Base-by-base conservation (phyloP, 2,888 invertebrate genomes). In the Nephrotoma flavescens region DNA sequence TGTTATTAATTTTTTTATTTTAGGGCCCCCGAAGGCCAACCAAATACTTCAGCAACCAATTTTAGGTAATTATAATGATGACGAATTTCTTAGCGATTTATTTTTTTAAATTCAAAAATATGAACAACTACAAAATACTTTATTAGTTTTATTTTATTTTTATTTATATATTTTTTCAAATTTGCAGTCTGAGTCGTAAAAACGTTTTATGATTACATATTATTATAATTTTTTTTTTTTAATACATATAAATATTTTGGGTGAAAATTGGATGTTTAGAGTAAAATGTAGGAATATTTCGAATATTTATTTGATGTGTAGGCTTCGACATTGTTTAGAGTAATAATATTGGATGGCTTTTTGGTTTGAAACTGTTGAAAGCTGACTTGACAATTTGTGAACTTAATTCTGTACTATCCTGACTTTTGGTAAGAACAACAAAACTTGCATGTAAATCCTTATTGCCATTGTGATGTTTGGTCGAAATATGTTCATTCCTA, bases 11-110 rank as follows among this genome's bases (percentile, higher is more conserved):
- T 87, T 87, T 88, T 88, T 87, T 88, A 89, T 89, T 89, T 89
- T 89, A 89, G 89, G 89, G 89, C 89, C 89, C 89, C 88, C 89
- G 89, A 89, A 88, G 89, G 89, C 89, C 89, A 89, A 89, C 88
- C 89, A 89, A 89, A 89, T 88, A 89, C 88, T 88, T 88, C 89
- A 88, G 87, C 89, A 88, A 89, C 88, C 89, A 89, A 88, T 88
- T 89, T 89, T 89, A 89, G 89, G 89, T 89, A 89, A 89, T 88
- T 89, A 89, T 88, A 86, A 41, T 57, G 15, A 42, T 71, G 71
- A 71, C 71, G 71, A 71, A 31, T 71, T 71, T 71, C 71, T 71
- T 71, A 71, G 71, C 7, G 15, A 15, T 52, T 71, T 44, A 44
- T 19, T 71, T 71, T 71, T 71, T 71, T 31, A 71, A 71, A 71